Evolutionary conservation across 1,140 invertebrate species (phyloP), one percentile per base, ranked within the genome.

Genomic region (Eulimnadia texana): DNA sequence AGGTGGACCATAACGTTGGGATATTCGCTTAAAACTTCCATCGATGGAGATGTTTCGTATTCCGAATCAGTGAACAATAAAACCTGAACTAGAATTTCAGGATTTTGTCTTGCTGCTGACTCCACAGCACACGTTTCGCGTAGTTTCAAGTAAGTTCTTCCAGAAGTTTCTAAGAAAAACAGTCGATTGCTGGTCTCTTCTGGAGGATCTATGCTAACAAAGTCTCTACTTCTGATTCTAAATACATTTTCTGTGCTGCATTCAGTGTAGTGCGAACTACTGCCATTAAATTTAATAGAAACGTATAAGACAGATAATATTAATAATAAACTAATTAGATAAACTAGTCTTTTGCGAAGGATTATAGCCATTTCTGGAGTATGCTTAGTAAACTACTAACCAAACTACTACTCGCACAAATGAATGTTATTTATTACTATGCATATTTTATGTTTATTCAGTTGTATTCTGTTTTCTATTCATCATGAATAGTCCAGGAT

Each of bases 1-100:
- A 77, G 71, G 6, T 74, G 64, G 1, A 86, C 68, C 58, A 77
- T 72, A 0, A 86, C 65, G 68, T 87, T 86, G 0, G 71, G 62
- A 20, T 61, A 61, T 10, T 54, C 25, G 1, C 49, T 27, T 1
- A 61, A 23, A 9, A 61, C 22, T 22, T 33, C 25, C 29, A 57
- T 22, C 25, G 20, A 57, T 2, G 55, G 11, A 28, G 33, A 42
- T 6, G 6, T 6, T 42, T 42, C 33, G 16, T 42, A 9, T 6
- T 6, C 33, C 6, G 33, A 42, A 10, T 60, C 49, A 9, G 9
- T 54, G 23, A 51, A 51, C 50, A 61, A 24, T 2, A 61, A 27
- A 13, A 61, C 24, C 42, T 61, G 60, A 27, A 61, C 23, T n/a
- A 50, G 28, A 22, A 29, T 24, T 9, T 23, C 33, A 13, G 60